Percentiles rank a stretch among this genome's conserved stretches.
Evolutionary conservation across 2,113 vertebrate genomes (phyloP).

Genomic region (Lipotes vexillifer): DNA sequence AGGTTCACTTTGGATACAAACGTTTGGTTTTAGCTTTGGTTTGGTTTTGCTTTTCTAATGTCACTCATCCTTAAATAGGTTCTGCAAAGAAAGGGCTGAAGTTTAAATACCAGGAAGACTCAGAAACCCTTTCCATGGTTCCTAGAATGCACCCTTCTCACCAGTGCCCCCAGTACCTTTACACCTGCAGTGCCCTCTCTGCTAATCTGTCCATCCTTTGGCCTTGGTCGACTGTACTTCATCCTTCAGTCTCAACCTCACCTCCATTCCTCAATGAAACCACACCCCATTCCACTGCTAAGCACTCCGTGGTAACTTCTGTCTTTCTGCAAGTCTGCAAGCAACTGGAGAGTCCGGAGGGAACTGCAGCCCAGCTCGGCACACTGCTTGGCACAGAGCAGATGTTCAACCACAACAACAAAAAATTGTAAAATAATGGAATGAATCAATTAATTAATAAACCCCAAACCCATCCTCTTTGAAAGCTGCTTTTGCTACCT

Average conservation of each 20-base stretch:
- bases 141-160: not conserved
- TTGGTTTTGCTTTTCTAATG: not conserved
- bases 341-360: no score
- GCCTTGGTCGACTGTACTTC: no score
- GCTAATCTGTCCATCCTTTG: not conserved
- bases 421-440: not conserved
- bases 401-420: not conserved
- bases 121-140: not conserved
- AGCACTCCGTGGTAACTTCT: not conserved
- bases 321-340: not conserved
- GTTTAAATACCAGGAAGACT: not conserved
- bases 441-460: not conserved
- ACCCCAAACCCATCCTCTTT: not conserved
- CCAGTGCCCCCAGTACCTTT: not conserved
- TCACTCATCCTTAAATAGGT: not conserved
- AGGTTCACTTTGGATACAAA: not conserved
- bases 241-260: not conserved
- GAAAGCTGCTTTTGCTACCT: not conserved
- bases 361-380: not conserved
- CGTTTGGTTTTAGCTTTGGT: not conserved
- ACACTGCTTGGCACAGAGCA: not conserved
- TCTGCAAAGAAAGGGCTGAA: not conserved
- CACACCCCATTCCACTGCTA: accelerated
- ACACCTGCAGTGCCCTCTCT: not conserved
- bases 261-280: not conserved